Percentiles rank a stretch among this genome's conserved stretches.
These are phyloP conservation scores for Crossaster papposus DNA, from an alignment of 53 echinoderm and acorn worm species.

Conservation along the genomic window DNA sequence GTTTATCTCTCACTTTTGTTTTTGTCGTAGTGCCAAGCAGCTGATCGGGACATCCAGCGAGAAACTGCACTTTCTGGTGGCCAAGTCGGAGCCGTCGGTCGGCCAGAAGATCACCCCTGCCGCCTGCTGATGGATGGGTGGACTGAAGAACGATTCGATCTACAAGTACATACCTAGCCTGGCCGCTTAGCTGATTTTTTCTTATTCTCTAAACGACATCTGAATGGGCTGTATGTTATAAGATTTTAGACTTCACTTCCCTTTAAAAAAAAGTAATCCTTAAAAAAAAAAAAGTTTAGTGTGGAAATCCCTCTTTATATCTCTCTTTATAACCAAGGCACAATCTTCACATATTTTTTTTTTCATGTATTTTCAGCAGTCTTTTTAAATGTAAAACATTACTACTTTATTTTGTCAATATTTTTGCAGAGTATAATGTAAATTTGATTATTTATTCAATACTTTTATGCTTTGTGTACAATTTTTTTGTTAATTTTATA, in stretches of 20 bases:
- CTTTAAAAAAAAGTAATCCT: too few relatives aligned
- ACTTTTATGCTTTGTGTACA: background rate
- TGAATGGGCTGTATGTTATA: too few relatives aligned
- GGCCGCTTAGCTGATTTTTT: too few relatives aligned
- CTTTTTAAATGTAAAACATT: background rate
- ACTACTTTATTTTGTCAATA: background rate
- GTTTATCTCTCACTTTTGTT: too few relatives aligned
- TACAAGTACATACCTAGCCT: background rate
- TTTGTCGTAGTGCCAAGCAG: conserved; percentile 76
- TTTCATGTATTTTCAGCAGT: too few relatives aligned
- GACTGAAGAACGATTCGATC: background rate
- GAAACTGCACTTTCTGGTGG: conserved; percentile 80
- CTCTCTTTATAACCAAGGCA: too few relatives aligned
- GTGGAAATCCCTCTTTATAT: too few relatives aligned
- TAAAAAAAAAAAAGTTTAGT: too few relatives aligned
- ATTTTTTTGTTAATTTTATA: background rate
- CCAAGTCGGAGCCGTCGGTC: conserved; percentile 78
- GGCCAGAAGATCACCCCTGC: conserved; percentile 86
- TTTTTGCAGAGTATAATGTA: background rate
- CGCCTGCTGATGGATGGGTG: conserved; percentile 19
- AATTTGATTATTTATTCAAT: background rate
- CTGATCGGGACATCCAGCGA: conserved; percentile 75
- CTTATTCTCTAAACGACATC: too few relatives aligned
- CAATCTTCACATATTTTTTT: too few relatives aligned
- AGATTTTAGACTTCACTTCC: too few relatives aligned